Evolutionary conservation across 1,140 invertebrate species (phyloP).

Genomic region (Macrobrachium nipponense): DNA sequence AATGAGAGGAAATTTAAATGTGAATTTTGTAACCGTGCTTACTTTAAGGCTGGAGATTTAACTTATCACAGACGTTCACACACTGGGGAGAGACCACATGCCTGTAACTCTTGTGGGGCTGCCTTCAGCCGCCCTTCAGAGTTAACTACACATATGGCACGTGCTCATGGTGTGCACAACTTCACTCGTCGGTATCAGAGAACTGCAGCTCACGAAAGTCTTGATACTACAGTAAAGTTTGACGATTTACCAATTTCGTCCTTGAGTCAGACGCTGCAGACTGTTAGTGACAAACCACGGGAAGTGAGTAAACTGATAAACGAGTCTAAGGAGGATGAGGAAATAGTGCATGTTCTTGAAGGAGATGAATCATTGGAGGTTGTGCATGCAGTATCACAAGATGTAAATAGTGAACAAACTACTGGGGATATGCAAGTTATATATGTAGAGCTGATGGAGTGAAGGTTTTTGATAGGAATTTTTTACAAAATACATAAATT

Average conservation of each 20-base stretch:
- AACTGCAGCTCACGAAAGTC: neutral
- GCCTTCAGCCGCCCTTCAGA: slow-evolving; percentile 53
- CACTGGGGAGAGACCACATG: slow-evolving; percentile 46
- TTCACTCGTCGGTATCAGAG: slow-evolving; percentile 32
- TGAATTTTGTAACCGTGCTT: slow-evolving; percentile 49
- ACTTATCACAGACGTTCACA: slow-evolving; percentile 51
- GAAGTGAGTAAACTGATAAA: slow-evolving; percentile 20
- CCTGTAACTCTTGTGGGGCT: slow-evolving; percentile 41
- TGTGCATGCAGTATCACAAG: slow-evolving; percentile 27
- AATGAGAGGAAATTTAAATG: slow-evolving; percentile 49
- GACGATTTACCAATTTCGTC: neutral
- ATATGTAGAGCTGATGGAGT: slow-evolving; percentile 52
- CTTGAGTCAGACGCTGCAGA: neutral
- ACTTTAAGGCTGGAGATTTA: slow-evolving; percentile 55
- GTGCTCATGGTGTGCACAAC: slow-evolving; percentile 42
- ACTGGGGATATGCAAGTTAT: slow-evolving; percentile 47
- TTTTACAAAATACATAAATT: neutral
- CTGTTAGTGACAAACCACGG: neutral
- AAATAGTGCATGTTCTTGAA: slow-evolving; percentile 30
- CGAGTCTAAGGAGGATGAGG: slow-evolving; percentile 34
- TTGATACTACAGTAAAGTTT: neutral
- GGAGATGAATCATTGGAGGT: neutral
- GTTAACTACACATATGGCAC: slow-evolving; percentile 40
- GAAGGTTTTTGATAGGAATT: neutral
- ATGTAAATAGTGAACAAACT: slow-evolving; percentile 4